Evolutionary conservation across 2,113 vertebrate species (phyloP), one percentile per base, ranked within the genome.

Genomic region (Oreochromis niloticus): DNA sequence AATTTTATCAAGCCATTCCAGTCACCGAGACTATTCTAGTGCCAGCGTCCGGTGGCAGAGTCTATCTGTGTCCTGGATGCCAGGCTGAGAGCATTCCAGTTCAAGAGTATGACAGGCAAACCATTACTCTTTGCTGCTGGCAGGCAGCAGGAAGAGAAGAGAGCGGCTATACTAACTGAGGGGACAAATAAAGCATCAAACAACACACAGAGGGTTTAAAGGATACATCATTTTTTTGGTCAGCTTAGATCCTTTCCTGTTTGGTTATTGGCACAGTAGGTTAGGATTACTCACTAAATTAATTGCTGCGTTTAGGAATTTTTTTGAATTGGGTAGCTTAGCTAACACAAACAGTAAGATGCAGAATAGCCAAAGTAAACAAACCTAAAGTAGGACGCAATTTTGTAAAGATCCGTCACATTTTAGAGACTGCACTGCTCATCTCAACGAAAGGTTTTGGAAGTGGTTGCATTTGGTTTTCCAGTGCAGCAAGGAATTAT

Each of bases 31-130:
- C 86, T 89, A 75, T 92, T 93, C 89, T 80, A 34, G 85, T 90
- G 87, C 90, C 91, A 92, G 55, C 24, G 27, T 87, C 81, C 78
- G 85, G 81, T 87, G 85, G 87, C 57, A 85, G 80, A 84, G 82
- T 89, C 83, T 91, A 85, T 92, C 89, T 89, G 85, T 82, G 92
- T 92, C 86, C 87, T 85, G 79, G 86, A 89, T 92, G 89, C 91
- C 90, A 91, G 87, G 85, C 59, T 84, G 59, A 86, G 59, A 87
- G 86, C 88, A 89, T 92, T 91, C 85, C 87, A 86, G 63, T 9
- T 66, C 39, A n/a, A 75, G 24, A 83, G 83, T 83, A 81, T 90
- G 50, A 87, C 52, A 81, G 83, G 75, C 55, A 88, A 89, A 87
- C 59, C 63, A 86, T 90, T 73, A 82, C 66, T 73, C 88, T 90